A percentile compares a stretch with the other conserved stretches of the same genome.
Conservation (phyloP, 2,797 vertebrate species). For the Takifugu ocellatus region DNA sequence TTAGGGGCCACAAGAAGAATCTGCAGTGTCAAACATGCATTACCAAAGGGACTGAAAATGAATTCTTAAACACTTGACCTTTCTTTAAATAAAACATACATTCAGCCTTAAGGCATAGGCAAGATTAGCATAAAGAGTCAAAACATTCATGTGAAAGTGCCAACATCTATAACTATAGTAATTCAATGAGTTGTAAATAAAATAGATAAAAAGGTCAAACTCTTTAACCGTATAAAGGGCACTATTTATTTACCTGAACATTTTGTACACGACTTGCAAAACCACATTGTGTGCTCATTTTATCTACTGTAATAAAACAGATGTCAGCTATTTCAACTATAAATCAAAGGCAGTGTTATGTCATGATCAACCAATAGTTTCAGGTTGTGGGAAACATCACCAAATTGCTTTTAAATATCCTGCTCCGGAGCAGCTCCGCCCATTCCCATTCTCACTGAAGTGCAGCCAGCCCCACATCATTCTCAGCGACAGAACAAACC, state of each 20-base stretch:
- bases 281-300: conserved; percentile 8
- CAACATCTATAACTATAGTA: too few species aligned
- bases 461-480: conserved; percentile 40
- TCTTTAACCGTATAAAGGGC: too few species aligned
- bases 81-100: not conserved
- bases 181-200: too few species aligned
- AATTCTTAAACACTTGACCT: not conserved
- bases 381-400: conserved; percentile 15
- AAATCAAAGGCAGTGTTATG: conserved; percentile 44
- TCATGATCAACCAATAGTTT: conserved; percentile 41
- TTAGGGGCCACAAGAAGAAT: not conserved
- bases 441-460: conserved; percentile 47
- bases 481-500: conserved; percentile 51
- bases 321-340: conserved; percentile 40
- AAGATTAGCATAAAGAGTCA: too few species aligned
- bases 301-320: conserved; percentile 34
- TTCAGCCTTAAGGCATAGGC: not conserved
- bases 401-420: conserved; percentile 33
- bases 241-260: too few species aligned
- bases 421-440: conserved; percentile 49
- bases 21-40: not conserved
- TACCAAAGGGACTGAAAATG: not conserved
- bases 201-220: too few species aligned
- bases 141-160: too few species aligned
- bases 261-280: conserved; percentile 6